Percentiles rank a stretch among this genome's conserved stretches.
Evolutionary conservation across 1,140 invertebrate species (phyloP).

Genomic region (Pseudomyrmex gracilis): DNA sequence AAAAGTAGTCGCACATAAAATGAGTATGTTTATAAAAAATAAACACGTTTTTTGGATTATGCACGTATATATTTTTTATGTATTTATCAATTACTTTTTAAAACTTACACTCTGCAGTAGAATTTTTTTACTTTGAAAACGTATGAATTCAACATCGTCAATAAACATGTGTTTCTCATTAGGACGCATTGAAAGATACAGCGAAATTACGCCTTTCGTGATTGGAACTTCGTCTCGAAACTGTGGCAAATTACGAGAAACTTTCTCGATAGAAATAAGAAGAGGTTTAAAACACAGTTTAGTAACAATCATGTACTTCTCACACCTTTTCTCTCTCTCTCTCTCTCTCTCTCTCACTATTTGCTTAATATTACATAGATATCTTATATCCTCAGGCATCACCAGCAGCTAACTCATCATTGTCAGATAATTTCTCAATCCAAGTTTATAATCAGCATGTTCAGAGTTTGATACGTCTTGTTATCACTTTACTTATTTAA

Average conservation of each 20-base stretch:
- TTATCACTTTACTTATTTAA: not conserved
- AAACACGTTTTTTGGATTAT: no score
- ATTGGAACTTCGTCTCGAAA: conserved; percentile 40
- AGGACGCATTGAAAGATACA: conserved; percentile 21
- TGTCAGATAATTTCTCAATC: not conserved
- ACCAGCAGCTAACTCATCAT: conserved; percentile 8
- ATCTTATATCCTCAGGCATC: not conserved
- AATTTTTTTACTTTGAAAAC: no score
- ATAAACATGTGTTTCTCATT: conserved; percentile 22
- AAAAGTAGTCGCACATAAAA: not conserved
- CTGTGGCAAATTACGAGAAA: conserved; percentile 34
- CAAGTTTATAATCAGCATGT: conserved; percentile 1
- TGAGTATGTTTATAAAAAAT: not conserved
- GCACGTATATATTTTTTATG: no score
- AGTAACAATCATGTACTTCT: conserved; percentile 9
- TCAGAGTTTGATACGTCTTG: not conserved
- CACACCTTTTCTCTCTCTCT: not conserved
- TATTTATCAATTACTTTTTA: no score
- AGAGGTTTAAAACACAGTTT: conserved; percentile 31
- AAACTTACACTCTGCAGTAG: no score
- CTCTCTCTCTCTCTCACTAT: not conserved
- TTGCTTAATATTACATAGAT: not conserved
- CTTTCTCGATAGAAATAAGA: conserved; percentile 15
- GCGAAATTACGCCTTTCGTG: conserved; percentile 30
- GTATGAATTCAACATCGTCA: not conserved